Base-by-base conservation (phyloP, 1,140 invertebrate genomes). In the Drosophila lacteicornis region DNA sequence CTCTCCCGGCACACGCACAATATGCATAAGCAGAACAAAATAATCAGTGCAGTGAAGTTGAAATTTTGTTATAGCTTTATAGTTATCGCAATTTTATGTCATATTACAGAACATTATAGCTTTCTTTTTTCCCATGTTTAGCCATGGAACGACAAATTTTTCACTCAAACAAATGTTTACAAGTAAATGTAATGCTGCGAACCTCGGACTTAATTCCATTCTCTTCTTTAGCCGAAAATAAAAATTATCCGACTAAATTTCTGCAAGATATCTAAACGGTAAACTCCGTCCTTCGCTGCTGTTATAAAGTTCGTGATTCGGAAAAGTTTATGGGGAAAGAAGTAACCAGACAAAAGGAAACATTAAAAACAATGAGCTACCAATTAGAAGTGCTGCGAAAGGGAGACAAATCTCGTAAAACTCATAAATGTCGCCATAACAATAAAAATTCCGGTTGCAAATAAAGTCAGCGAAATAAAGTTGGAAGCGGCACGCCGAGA, bases 371-470 rank as follows among this genome's bases (percentile, higher is more conserved):
- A 82, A 86, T 82, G 76, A 60, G 46, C 45, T 25, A 22, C 71
- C 71, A 85, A 85, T 85, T 85, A 85, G 82, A 82, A 75, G 61
- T 69, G 19, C 59, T 68, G 51, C 47, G 63, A 73, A 68, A 71
- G 17, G 55, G 42, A 43, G 67, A 51, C 71, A 74, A 80, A 70
- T 71, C 84, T 84, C 85, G 77, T 84, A 79, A 87, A 87, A 84
- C 60, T 78, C 84, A 87, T 84, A 87, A 87, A 87, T 80, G 85
- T 67, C 60, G 78, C 67, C 80, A 88, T 90, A 88, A 88, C 84
- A 90, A 88, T 88, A 88, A 90, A 87, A 88, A 88, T 90, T 84
- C 85, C 78, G 81, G 81, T 88, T 90, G 85, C 80, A 79, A 90
- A 88, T 88, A 90, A 87, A 88, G 71, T 78, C 75, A 55, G 55